These are phyloP conservation scores for Aleadryas rufinucha DNA, from an alignment of 2,113 vertebrate species.

Conservation along the genomic window DNA sequence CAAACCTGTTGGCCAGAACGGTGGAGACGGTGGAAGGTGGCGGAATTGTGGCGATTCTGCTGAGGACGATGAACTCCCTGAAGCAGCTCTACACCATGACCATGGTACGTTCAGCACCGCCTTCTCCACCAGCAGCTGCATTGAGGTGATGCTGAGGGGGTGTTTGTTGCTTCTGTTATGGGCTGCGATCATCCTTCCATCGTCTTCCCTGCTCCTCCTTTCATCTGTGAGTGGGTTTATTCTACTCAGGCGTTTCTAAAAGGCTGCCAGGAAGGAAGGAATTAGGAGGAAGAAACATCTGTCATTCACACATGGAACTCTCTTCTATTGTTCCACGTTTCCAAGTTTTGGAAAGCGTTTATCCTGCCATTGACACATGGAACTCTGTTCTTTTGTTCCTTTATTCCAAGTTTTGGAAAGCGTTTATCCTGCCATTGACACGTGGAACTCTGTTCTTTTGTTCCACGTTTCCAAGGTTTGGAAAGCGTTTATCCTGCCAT, in stretches of 20 bases:
- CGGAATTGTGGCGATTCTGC: constrained; percentile 88
- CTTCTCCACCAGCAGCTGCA: neutral
- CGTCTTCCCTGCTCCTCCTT: neutral
- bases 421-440: too few relatives aligned
- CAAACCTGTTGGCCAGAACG: constrained; percentile 92
- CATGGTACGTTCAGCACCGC: constrained; percentile 74
- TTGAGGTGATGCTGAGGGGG: neutral
- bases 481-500: neutral
- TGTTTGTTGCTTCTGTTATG: neutral
- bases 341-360: neutral
- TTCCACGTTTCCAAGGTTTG: neutral
- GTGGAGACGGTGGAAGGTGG: constrained; percentile 96
- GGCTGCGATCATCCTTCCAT: neutral
- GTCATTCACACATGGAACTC: neutral
- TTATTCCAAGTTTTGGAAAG: neutral
- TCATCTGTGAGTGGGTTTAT: neutral
- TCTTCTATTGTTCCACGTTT: neutral
- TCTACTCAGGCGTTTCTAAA: neutral
- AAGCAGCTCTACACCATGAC: constrained; percentile 97
- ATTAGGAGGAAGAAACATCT: neutral
- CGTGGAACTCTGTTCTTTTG: neutral
- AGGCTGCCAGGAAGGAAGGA: neutral
- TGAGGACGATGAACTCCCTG: constrained; percentile 92
- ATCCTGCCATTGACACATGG: too few relatives aligned
- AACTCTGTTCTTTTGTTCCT: neutral